Conservation (phyloP, 2,113 vertebrate genomes). For the Trogon surrucura region DNA sequence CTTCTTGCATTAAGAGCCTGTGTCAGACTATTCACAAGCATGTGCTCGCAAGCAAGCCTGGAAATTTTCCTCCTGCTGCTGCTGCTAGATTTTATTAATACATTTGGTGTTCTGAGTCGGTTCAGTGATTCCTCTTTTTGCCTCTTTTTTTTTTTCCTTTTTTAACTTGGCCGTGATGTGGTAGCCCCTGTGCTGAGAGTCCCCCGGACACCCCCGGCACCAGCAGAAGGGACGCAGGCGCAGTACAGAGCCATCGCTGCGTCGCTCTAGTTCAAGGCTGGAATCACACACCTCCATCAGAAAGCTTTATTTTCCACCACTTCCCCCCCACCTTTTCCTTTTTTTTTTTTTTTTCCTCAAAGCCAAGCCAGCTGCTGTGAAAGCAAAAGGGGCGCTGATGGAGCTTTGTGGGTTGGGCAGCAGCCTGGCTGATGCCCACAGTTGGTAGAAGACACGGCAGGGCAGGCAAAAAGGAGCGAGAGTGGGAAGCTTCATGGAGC, state of each 20-base stretch:
- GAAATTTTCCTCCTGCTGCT: background rate
- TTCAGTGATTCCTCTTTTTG: background rate
- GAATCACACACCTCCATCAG: background rate
- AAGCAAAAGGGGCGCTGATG: rapidly evolving
- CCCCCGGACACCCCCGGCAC: rapidly evolving
- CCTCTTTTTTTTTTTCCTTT: background rate
- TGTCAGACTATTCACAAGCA: background rate
- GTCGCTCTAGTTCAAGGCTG: background rate
- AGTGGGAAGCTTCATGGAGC: background rate
- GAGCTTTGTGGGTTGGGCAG: background rate
- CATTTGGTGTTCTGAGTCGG: rapidly evolving
- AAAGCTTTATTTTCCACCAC: background rate
- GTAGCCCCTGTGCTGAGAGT: rapidly evolving
- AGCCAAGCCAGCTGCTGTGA: background rate
- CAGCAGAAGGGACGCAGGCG: rapidly evolving
- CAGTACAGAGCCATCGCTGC: rapidly evolving
- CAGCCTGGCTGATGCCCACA: background rate
- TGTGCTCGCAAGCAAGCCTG: background rate
- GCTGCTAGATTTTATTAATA: background rate
- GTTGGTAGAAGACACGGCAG: background rate
- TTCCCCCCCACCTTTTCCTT: background rate
- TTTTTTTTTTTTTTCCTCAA: background rate
- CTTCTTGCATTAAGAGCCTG: background rate
- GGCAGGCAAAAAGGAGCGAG: background rate
- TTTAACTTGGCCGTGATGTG: rapidly evolving